A percentile compares a stretch with the other conserved stretches of the same genome.
phyloP scores from a whole-genome alignment of 1,140 invertebrate species.

The Limonius californicus region DNA sequence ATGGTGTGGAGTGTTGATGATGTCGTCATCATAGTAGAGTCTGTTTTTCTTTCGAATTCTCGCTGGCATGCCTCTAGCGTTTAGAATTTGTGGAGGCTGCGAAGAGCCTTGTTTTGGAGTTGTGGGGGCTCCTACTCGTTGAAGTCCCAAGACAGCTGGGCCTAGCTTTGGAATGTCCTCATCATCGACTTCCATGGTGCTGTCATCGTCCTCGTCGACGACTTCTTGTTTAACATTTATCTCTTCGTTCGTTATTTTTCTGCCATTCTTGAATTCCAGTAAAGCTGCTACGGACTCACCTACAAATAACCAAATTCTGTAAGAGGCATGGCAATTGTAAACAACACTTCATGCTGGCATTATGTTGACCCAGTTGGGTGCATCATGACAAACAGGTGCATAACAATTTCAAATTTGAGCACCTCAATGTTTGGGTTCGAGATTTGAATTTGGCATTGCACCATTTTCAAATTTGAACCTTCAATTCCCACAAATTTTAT shows the following conservation, averaged over 20 bases:
- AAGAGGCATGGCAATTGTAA: slow-evolving; percentile 6
- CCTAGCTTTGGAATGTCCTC: slow-evolving; percentile 66
- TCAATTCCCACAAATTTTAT: slow-evolving; percentile 29
- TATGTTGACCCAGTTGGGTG: no score
- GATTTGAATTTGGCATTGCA: slow-evolving; percentile 43
- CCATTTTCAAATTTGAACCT: slow-evolving; percentile 46
- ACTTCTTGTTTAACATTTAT: slow-evolving; percentile 57
- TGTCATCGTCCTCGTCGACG: slow-evolving; percentile 59
- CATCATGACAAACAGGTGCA: background rate
- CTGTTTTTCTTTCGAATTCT: slow-evolving; percentile 87
- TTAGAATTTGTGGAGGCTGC: slow-evolving; percentile 70
- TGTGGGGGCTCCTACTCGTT: slow-evolving; percentile 70
- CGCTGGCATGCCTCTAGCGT: slow-evolving; percentile 82
- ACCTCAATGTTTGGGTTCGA: background rate
- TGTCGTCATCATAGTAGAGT: slow-evolving; percentile 87
- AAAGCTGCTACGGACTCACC: slow-evolving; percentile 53
- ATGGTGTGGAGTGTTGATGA: slow-evolving; percentile 75
- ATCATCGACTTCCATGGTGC: slow-evolving; percentile 58
- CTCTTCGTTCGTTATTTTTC: slow-evolving; percentile 46
- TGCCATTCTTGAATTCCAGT: slow-evolving; percentile 55
- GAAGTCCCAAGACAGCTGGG: slow-evolving; percentile 70
- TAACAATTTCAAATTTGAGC: background rate
- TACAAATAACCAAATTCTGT: slow-evolving; percentile 34
- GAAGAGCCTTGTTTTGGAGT: slow-evolving; percentile 65
- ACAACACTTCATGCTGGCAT: no score